These are phyloP conservation scores for Adineta ricciae DNA, from an alignment of 2,888 invertebrate species.

Conservation along the genomic window DNA sequence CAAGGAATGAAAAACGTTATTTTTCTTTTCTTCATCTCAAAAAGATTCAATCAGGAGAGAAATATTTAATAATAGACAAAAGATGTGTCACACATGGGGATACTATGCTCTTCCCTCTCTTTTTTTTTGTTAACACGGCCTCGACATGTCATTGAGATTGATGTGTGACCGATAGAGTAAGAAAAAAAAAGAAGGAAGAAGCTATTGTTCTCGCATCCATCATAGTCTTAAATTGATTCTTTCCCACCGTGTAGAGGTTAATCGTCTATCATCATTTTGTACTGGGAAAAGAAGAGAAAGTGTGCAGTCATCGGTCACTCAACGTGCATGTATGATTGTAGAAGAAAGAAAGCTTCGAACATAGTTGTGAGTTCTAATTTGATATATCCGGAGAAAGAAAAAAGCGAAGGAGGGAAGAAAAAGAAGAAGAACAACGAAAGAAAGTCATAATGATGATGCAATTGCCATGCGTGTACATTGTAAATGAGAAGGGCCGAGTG, in stretches of 20 bases:
- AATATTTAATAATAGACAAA: background rate
- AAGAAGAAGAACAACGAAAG: background rate
- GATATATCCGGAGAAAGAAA: background rate
- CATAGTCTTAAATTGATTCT: background rate
- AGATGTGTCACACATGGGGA: background rate
- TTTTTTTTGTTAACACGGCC: background rate
- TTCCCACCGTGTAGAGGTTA: background rate
- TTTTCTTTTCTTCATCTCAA: background rate
- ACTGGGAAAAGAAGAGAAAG: background rate
- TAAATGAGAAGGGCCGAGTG: background rate
- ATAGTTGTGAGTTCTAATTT: background rate
- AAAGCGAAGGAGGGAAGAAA: background rate
- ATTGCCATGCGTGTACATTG: background rate
- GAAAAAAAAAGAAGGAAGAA: background rate
- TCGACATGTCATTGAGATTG: background rate
- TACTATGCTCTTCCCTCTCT: background rate
- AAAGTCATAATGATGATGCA: constrained; percentile 9
- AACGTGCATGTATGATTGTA: background rate
- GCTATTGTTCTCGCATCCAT: background rate
- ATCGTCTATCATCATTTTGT: background rate
- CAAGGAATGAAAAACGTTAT: background rate
- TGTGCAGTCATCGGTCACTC: background rate
- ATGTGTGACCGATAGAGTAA: background rate
- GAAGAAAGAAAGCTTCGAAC: background rate
- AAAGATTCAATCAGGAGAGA: background rate